phyloP scores from a whole-genome alignment of 1,140 invertebrate genomes.

The Drosophila pachea region DNA sequence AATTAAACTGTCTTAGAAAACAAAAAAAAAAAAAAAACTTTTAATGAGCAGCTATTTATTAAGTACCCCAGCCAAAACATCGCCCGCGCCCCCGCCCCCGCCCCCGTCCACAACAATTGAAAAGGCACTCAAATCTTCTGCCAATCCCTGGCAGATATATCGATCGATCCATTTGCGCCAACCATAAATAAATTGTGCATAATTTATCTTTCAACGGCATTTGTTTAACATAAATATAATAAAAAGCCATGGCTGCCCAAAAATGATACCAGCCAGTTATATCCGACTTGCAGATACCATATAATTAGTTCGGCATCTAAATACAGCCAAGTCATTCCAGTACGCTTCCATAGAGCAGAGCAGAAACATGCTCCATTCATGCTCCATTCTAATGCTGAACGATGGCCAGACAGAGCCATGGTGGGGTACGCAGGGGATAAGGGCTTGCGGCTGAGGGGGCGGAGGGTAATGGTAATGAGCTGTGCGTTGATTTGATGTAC shows the following conservation, averaged over 20 bases:
- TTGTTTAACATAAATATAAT: constrained; percentile 38
- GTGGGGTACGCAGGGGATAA: too few relatives aligned
- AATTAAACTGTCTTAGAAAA: constrained; percentile 63
- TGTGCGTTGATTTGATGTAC: constrained; percentile 45
- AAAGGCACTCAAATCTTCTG: constrained; percentile 3
- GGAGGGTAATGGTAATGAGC: constrained; percentile 37
- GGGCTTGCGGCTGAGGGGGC: too few relatives aligned
- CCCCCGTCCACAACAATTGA: neutral
- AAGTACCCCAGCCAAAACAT: constrained; percentile 22
- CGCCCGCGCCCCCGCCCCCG: too few relatives aligned
- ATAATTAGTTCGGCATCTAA: neutral
- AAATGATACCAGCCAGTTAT: neutral
- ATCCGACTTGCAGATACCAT: neutral
- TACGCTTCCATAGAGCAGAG: too few relatives aligned
- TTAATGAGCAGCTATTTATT: constrained; percentile 68
- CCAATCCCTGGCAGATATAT: constrained; percentile 30
- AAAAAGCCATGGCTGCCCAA: too few relatives aligned
- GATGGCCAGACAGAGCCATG: constrained; percentile 6
- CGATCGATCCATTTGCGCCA: constrained; percentile 58
- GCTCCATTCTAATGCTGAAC: constrained; percentile 28
- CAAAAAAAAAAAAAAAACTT: constrained; percentile 57
- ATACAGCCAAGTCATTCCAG: too few relatives aligned
- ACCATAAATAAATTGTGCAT: constrained; percentile 64
- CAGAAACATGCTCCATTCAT: too few relatives aligned
- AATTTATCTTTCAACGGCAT: constrained; percentile 64